phyloP scores from a whole-genome alignment of 2,113 vertebrate species.

The Scomber japonicus region DNA sequence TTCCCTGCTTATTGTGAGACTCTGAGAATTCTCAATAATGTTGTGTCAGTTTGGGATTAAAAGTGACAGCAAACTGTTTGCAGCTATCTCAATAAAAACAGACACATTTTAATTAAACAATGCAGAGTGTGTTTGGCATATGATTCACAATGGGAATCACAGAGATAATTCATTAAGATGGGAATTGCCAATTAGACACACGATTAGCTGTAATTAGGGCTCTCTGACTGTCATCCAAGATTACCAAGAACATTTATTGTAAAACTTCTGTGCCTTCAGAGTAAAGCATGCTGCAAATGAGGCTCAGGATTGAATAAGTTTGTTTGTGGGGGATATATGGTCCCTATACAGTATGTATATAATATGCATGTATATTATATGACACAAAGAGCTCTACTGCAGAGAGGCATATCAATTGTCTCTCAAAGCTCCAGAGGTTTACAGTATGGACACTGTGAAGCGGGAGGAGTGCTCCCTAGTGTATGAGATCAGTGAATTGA shows the following conservation, averaged over 20 bases:
- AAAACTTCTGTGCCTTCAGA: constrained; percentile 17
- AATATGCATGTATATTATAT: too few relatives aligned
- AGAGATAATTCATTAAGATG: constrained; percentile 38
- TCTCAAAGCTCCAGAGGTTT: constrained; percentile 30
- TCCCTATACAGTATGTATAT: background rate
- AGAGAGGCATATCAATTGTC: constrained; percentile 28
- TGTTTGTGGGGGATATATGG: constrained; percentile 4
- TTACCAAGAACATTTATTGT: constrained; percentile 32
- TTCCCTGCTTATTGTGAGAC: background rate
- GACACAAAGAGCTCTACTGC: background rate
- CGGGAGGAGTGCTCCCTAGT: constrained; percentile 9
- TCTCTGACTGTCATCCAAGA: constrained; percentile 7
- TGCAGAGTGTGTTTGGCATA: constrained; percentile 26
- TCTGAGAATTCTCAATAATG: background rate
- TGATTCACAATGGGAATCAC: constrained; percentile 39
- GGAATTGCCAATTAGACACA: constrained; percentile 58
- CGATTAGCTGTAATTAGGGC: constrained; percentile 48
- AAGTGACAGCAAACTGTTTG: constrained; percentile 17
- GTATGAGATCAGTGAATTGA: constrained; percentile 27
- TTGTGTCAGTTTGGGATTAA: constrained; percentile 5
- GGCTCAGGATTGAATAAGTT: constrained; percentile 19
- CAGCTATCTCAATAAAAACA: constrained; percentile 41
- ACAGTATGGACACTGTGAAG: constrained; percentile 5
- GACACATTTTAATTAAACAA: constrained; percentile 38
- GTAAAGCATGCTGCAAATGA: background rate